Conservation (phyloP, 2,113 vertebrate genomes). For the Chaenogobius annularis region DNA sequence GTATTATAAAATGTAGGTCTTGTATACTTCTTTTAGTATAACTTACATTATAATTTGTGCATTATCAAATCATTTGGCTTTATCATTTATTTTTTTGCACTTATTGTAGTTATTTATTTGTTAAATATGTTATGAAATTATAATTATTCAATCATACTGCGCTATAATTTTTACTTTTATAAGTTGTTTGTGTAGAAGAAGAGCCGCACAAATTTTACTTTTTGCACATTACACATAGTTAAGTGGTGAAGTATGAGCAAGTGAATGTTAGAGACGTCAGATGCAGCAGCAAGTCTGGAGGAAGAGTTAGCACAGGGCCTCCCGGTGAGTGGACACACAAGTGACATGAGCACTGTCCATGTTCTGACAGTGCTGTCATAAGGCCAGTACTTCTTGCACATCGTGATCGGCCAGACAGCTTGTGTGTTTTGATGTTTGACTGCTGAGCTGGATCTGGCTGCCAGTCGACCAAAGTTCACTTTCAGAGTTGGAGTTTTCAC, state of each 20-base stretch:
- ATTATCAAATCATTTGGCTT: no score
- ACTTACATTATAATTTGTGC: no score
- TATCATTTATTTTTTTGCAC: no score
- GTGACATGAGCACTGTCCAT: not conserved
- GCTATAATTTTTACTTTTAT: no score
- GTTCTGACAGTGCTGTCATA: not conserved
- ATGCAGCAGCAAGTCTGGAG: slow-evolving; percentile 1
- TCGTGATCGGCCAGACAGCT: slow-evolving; percentile 16
- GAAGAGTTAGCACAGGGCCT: not conserved
- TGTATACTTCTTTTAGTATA: no score
- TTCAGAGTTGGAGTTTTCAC: slow-evolving; percentile 6
- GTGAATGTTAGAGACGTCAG: not conserved
- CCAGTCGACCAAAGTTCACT: slow-evolving; percentile 37
- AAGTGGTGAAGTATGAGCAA: not conserved
- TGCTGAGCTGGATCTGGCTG: slow-evolving; percentile 29
- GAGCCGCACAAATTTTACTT: not conserved
- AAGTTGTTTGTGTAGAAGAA: not conserved
- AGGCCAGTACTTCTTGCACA: not conserved
- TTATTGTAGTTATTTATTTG: no score
- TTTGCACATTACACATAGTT: not conserved
- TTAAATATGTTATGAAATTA: not conserved
- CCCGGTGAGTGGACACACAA: slow-evolving; percentile 7
- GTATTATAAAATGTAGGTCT: no score
- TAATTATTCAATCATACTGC: no score
- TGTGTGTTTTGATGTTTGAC: slow-evolving; percentile 21